Base-by-base conservation (phyloP, 2,888 invertebrate species). In the Alviniconcha strummeri region DNA sequence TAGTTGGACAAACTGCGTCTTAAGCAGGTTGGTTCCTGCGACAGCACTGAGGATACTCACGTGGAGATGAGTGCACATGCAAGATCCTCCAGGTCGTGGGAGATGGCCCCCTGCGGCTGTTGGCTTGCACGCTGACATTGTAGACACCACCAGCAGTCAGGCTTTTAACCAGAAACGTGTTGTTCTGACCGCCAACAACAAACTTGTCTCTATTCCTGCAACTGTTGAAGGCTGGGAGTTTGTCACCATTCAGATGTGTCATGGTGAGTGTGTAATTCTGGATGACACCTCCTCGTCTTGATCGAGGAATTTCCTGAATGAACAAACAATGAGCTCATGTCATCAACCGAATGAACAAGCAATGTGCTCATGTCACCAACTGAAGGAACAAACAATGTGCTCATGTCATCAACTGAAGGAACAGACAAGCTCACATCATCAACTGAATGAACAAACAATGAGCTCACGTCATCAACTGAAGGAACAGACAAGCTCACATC, bases 91-190 rank as follows among this genome's bases (percentile, higher is more conserved):
- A 8, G 0, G 78, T 36, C 4, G 15, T 15, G 11, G 60, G 60
- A 5, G 78, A 60, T 6, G 11, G 8, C 7, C 78, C 78, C 1
- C 15, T 60, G 15, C 64, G 5, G 64, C 15, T 78, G 52, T 9
- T 13, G 6, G 78, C 78, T 15, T 64, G 78, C 56, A 78, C 7
- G 4, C 52, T 6, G 8, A 78, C 52, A 5, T 64, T 13, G 36
- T 78, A 78, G 19, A 78, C 78, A 5, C 78, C 78, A 5, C 78
- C 78, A 60, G 64, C 19, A 2, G 60, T 36, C 60, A 78, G 78
- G 6, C 15, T 15, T 7, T 52, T 5, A 36, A 64, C 78, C 17
- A 11, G 36, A 19, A 78, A 60, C 5, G 78, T 78, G 64, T 78
- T 78, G 64, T 36, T 56, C 6, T 77, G 19, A 19, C 77, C 77